phyloP scores from a whole-genome alignment of 1,140 invertebrate species.

The Whitmania pigra region DNA sequence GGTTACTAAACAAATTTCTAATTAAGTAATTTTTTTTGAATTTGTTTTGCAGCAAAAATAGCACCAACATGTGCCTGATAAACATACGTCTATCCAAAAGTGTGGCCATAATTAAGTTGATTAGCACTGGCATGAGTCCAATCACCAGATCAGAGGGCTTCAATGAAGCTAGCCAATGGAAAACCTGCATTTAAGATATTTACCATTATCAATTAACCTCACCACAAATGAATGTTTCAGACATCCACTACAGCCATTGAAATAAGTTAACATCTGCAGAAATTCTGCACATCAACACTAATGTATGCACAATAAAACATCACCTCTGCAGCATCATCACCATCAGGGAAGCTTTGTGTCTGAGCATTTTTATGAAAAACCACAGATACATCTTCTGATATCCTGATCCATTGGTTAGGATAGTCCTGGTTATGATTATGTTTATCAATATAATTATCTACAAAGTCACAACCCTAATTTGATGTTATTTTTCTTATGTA shows the following conservation, averaged over 20 bases:
- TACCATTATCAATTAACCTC: too few species aligned
- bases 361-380: slow-evolving; percentile 67
- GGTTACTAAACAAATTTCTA: too few species aligned
- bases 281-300: too few species aligned
- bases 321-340: slow-evolving; percentile 35
- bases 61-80: background rate
- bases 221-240: too few species aligned
- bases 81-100: slow-evolving; percentile 37
- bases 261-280: too few species aligned
- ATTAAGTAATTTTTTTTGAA: too few species aligned
- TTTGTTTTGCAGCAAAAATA: too few species aligned
- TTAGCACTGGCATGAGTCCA: slow-evolving; percentile 56
- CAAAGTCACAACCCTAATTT: too few species aligned
- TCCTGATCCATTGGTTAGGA: slow-evolving; percentile 67
- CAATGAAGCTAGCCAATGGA: slow-evolving; percentile 63
- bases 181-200: slow-evolving; percentile 38
- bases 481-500: too few species aligned
- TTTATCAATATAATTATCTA: too few species aligned
- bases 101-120: slow-evolving; percentile 51
- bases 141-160: slow-evolving; percentile 58
- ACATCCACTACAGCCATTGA: too few species aligned
- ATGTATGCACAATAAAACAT: background rate
- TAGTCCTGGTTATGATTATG: background rate
- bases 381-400: slow-evolving; percentile 84
- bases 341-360: slow-evolving; percentile 85